Percentiles rank a stretch among this genome's conserved stretches.
Evolutionary conservation across 2,797 vertebrate genomes (phyloP).

Genomic region (Myotis planiceps): DNA sequence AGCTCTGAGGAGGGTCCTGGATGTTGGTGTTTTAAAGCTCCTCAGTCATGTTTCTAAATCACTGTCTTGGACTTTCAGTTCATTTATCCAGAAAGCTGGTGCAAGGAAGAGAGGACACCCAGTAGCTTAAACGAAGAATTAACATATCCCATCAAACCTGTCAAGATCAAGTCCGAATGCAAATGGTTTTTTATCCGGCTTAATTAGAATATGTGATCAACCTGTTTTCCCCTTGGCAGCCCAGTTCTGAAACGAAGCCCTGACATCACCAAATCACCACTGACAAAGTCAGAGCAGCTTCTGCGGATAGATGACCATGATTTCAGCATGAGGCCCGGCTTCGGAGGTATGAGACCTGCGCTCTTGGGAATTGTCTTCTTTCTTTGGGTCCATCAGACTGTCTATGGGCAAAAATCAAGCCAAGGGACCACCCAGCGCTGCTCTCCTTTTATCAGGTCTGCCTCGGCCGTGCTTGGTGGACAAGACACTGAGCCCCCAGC

Average conservation of each 20-base stretch:
- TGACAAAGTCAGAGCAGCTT: conserved; percentile 97
- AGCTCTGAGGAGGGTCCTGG: neutral
- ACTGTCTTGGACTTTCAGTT: neutral
- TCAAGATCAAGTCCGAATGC: neutral
- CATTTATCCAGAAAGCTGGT: neutral
- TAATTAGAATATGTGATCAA: neutral
- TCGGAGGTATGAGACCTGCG: conserved; percentile 91
- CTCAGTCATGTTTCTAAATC: neutral
- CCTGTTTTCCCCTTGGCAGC: conserved; percentile 83
- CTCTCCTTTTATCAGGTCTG: neutral
- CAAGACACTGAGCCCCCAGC: neutral
- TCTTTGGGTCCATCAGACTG: neutral
- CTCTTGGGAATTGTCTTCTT: neutral
- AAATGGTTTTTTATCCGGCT: neutral
- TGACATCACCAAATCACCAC: conserved; percentile 96
- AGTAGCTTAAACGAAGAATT: neutral
- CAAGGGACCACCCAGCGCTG: neutral
- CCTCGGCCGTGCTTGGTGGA: neutral
- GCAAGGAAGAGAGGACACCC: neutral
- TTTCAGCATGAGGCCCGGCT: conserved; percentile 98
- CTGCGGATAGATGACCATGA: conserved; percentile 98
- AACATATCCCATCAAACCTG: neutral
- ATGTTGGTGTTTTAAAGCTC: neutral
- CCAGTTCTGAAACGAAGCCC: conserved; percentile 95
- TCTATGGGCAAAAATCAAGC: neutral